These are phyloP conservation scores for Herpetotheres cachinnans DNA, from an alignment of 2,113 vertebrate species.

Conservation along the genomic window DNA sequence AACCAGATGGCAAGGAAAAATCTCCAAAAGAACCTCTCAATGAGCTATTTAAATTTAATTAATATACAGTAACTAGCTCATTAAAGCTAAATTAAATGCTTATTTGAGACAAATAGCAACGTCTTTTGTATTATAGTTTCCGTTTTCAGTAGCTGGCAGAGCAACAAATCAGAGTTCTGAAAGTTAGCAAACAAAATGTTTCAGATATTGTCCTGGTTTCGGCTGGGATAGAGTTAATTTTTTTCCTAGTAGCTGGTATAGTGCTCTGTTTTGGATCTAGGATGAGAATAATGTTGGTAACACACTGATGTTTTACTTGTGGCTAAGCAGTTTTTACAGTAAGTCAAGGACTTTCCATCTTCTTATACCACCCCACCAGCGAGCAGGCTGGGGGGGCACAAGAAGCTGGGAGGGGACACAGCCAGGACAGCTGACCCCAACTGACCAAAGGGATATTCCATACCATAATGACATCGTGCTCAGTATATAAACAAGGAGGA, in stretches of 20 bases:
- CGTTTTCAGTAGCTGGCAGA: background rate
- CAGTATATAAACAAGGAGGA: too few relatives aligned
- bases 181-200: conserved; percentile 15
- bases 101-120: conserved; percentile 52
- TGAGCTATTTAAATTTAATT: conserved; percentile 67
- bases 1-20: conserved; percentile 59
- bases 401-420: too few relatives aligned
- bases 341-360: background rate
- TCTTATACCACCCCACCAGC: background rate
- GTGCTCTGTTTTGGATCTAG: background rate
- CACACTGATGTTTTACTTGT: background rate
- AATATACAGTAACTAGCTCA: conserved; percentile 56
- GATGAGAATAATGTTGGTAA: background rate
- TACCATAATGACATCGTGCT: too few relatives aligned
- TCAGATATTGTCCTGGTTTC: background rate
- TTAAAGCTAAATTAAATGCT: conserved; percentile 66
- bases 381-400: background rate
- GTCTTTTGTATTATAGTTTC: conserved; percentile 14
- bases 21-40: conserved; percentile 52
- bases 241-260: background rate
- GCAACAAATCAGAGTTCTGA: conserved; percentile 15
- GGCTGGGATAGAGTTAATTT: background rate
- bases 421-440: too few relatives aligned
- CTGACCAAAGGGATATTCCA: too few relatives aligned
- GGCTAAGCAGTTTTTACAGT: background rate